Evolutionary conservation across 2,797 vertebrate species (phyloP).

Genomic region (Neostethus bicornis): DNA sequence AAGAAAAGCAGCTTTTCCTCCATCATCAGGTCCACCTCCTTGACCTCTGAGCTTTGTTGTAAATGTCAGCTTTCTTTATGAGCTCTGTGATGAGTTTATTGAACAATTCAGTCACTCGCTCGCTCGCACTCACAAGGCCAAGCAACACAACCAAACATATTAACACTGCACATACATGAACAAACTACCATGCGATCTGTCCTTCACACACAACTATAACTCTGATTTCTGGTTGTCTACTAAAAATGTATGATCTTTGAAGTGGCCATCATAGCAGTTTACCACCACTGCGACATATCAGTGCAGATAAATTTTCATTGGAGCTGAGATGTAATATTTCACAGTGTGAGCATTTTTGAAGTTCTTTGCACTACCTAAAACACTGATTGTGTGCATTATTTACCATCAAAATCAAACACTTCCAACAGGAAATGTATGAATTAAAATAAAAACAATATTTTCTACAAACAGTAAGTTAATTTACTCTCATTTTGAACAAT

Average conservation of each 20-base stretch:
- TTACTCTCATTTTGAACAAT: neutral
- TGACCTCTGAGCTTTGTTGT: slow-evolving; percentile 77
- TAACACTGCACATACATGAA: slow-evolving; percentile 27
- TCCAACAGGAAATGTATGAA: neutral
- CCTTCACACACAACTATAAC: slow-evolving; percentile 66
- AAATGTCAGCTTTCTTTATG: slow-evolving; percentile 82
- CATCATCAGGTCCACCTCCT: slow-evolving; percentile 73
- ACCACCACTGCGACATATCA: slow-evolving; percentile 33
- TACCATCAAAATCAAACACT: neutral
- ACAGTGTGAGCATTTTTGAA: neutral
- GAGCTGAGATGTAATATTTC: slow-evolving; percentile 32
- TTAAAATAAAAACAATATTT: neutral
- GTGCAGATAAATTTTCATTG: slow-evolving; percentile 63
- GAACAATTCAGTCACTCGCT: slow-evolving; percentile 69
- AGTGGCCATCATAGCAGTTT: slow-evolving; percentile 32
- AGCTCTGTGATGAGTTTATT: slow-evolving; percentile 78
- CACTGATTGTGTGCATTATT: neutral
- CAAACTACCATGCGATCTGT: slow-evolving; percentile 43
- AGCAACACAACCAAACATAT: slow-evolving; percentile 20
- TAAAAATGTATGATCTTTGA: slow-evolving; percentile 59
- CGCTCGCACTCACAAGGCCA: slow-evolving; percentile 40
- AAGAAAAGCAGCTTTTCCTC: slow-evolving; percentile 49
- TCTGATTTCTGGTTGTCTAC: slow-evolving; percentile 59
- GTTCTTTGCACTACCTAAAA: neutral
- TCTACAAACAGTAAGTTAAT: neutral